These are phyloP conservation scores for Sinopyrophorus schimmeli DNA, from an alignment of 2,888 invertebrate genomes.

Conservation along the genomic window DNA sequence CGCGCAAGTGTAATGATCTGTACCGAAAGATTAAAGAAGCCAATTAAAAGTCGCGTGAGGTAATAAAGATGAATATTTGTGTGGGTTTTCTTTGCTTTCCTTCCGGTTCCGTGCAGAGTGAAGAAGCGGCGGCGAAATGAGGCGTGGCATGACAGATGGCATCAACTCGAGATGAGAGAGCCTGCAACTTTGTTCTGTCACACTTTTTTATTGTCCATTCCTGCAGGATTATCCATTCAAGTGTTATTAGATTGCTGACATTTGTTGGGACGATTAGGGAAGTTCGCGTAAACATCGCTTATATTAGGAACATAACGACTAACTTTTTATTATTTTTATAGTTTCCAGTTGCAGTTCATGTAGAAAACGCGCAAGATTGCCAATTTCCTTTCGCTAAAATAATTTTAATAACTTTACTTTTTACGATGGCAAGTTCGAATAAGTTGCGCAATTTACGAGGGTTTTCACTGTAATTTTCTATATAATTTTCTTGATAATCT, in stretches of 20 bases:
- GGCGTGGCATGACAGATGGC: constrained; percentile 51
- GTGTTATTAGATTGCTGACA: constrained; percentile 34
- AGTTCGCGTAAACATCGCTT: constrained; percentile 19
- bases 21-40: constrained; percentile 45
- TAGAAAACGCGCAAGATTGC: neutral
- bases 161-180: constrained; percentile 42
- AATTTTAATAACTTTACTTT: constrained; percentile 3
- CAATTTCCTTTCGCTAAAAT: neutral
- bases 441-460: neutral
- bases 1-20: constrained; percentile 45
- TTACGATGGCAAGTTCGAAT: neutral
- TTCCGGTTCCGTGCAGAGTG: constrained; percentile 41
- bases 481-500: no score
- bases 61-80: constrained; percentile 51
- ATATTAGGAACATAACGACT: constrained; percentile 5
- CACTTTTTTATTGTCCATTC: constrained; percentile 47
- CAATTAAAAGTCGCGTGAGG: constrained; percentile 49
- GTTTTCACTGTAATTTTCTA: no score
- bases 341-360: neutral
- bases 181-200: constrained; percentile 47
- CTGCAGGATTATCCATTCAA: constrained; percentile 44
- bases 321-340: constrained; percentile 7
- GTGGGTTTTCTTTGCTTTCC: constrained; percentile 40
- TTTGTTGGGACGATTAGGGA: constrained; percentile 24
- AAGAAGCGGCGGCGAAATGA: constrained; percentile 50